A percentile compares a stretch with the other conserved stretches of the same genome.
These are phyloP conservation scores for Delichon dasypus DNA, from an alignment of 2,797 vertebrate species.

Conservation along the genomic window DNA sequence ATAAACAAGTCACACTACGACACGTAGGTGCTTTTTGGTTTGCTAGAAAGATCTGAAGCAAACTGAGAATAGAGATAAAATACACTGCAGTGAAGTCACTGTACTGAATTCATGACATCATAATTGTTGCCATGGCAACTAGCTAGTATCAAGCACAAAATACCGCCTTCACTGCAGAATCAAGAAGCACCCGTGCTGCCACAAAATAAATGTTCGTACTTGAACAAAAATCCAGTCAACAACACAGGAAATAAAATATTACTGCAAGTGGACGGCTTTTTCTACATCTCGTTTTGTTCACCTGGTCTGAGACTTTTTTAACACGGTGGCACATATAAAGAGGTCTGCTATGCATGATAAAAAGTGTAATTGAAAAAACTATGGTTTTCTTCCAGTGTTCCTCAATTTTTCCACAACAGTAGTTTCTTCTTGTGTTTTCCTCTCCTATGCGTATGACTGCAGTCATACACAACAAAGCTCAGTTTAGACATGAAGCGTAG, in stretches of 20 bases:
- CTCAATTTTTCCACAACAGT: neutral
- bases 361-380: slow-evolving; percentile 20
- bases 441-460: neutral
- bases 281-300: neutral
- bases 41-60: slow-evolving; percentile 61
- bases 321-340: neutral
- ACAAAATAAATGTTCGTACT: slow-evolving; percentile 50
- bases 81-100: slow-evolving; percentile 67
- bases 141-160: slow-evolving; percentile 36
- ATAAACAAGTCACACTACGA: slow-evolving; percentile 24
- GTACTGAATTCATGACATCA: slow-evolving; percentile 66
- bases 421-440: neutral
- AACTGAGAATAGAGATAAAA: slow-evolving; percentile 39
- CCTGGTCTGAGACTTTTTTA: slow-evolving; percentile 5
- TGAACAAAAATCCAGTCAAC: slow-evolving; percentile 26
- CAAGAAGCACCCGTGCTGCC: slow-evolving; percentile 24
- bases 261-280: neutral
- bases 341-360: neutral
- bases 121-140: slow-evolving; percentile 60
- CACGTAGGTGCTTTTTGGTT: slow-evolving; percentile 71
- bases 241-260: slow-evolving; percentile 33
- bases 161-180: slow-evolving; percentile 46
- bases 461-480: neutral
- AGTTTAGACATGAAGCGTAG: neutral
- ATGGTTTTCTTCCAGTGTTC: neutral